Evolutionary conservation across 2,113 vertebrate genomes (phyloP), one percentile per base, ranked within the genome.

Genomic region (Nothocercus julius): DNA sequence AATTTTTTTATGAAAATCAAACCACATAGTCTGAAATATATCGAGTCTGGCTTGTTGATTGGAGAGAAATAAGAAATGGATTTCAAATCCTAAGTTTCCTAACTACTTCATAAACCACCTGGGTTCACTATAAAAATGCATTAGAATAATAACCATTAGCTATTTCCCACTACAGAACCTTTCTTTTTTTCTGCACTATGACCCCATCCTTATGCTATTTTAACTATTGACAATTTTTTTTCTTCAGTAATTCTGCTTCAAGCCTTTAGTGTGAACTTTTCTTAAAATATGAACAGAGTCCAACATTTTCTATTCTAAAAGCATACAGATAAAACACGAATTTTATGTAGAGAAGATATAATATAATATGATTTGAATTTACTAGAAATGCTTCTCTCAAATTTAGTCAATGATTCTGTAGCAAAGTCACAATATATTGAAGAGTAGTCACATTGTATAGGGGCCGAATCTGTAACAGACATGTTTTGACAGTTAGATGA

Each of bases 1-100:
- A 88, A 84, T 86, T 89, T 91, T 21, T 47, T 89, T 82, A 74
- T 73, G 51, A 80, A 87, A 83, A 59, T 67, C 44, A 89, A 87
- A 88, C 27, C 30, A 70, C 17, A 47, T 69, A 11, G 11, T 32
- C 32, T 47, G 10, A 21, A 45, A 79, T 70, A 36, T 64, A 36
- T 40, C 44, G 30, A 45, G 11, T 62, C 25, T 81, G 61, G 9
- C 3, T 93, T 89, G 75, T n/a, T 38, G 36, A 44, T 32, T 64
- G 19, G 44, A 87, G 92, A 58, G 34, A 68, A 89, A 5, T 13
- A 61, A 76, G 30, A 69, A 58, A 13, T 75, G 16, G 75, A 54
- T 11, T 77, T 94, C 30, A 80, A 36, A 17, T 13, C n/a, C 66
- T 59, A 19, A 11, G 7, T 85, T 87, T 75, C 75, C 67, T 61